phyloP scores from a whole-genome alignment of 2,888 invertebrate genomes.

The Thymelicus lineola region DNA sequence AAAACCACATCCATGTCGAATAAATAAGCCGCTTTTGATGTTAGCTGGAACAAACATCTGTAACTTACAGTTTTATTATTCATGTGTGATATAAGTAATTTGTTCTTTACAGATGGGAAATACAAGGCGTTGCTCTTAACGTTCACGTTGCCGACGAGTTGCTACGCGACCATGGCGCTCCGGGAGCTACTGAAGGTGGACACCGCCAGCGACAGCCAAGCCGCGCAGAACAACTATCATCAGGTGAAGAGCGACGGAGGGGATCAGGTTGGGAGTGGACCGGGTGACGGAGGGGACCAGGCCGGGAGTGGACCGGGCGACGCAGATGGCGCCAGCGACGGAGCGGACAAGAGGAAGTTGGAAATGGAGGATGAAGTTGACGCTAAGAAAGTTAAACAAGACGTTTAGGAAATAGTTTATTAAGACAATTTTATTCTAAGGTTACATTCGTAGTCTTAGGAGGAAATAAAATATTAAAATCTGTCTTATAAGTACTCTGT shows the following conservation, averaged over 20 bases:
- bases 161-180: conserved; percentile 98
- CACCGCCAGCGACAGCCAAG: conserved; percentile 89
- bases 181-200: conserved; percentile 93
- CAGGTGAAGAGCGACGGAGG: neutral
- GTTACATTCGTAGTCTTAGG: too few relatives aligned
- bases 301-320: too few relatives aligned
- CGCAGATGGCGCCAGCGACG: too few relatives aligned
- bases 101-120: conserved; percentile 82
- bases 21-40: too few relatives aligned
- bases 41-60: too few relatives aligned
- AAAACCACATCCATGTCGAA: too few relatives aligned
- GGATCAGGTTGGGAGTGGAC: neutral
- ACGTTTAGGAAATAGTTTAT: conserved; percentile 33
- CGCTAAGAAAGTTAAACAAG: conserved; percentile 45
- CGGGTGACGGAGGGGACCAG: neutral
- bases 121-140: conserved; percentile 91
- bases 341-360: conserved; percentile 49
- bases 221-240: conserved; percentile 84
- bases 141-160: conserved; percentile 91
- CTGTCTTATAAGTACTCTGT: too few relatives aligned
- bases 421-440: neutral
- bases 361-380: conserved; percentile 42
- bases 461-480: too few relatives aligned
- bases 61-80: neutral
- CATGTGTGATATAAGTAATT: neutral